Evolutionary conservation across 2,797 vertebrate genomes (phyloP).

Genomic region (Tangara arthus): DNA sequence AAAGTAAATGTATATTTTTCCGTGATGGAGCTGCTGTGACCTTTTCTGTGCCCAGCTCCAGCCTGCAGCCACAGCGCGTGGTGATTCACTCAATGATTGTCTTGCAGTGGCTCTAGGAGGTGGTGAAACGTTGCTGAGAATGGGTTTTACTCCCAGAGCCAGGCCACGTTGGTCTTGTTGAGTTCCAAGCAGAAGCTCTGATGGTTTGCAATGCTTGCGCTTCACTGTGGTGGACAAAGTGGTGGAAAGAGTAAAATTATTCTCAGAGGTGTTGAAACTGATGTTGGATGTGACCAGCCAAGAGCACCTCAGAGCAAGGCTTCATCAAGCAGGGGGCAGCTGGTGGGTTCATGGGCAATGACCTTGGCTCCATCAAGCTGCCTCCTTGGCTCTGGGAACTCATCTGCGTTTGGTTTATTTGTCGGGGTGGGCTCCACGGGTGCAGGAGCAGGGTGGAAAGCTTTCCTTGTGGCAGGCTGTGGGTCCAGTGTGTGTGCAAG

Average conservation of each 20-base stretch:
- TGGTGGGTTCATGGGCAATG: accelerated
- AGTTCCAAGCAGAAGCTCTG: neutral
- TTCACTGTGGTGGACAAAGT: neutral
- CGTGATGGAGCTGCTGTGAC: neutral
- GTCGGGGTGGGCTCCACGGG: neutral
- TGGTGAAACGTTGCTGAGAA: neutral
- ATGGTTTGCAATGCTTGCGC: accelerated
- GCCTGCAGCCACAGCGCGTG: neutral
- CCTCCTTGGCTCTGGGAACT: neutral
- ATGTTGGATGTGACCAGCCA: neutral
- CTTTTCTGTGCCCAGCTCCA: neutral
- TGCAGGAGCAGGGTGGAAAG: neutral
- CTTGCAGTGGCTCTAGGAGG: neutral
- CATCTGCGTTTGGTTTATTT: neutral
- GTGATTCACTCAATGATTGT: neutral
- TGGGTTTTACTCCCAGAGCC: neutral
- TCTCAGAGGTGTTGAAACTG: neutral
- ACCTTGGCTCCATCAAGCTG: neutral
- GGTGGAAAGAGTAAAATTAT: neutral
- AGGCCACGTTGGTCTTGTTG: neutral
- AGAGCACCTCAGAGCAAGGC: neutral
- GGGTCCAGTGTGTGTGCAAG: neutral
- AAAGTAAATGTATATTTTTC: neutral
- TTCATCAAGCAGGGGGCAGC: neutral
- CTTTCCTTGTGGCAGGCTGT: neutral